Evolutionary conservation across 2,888 invertebrate species (phyloP).

Genomic region (Drepanosiphum platanoidis): DNA sequence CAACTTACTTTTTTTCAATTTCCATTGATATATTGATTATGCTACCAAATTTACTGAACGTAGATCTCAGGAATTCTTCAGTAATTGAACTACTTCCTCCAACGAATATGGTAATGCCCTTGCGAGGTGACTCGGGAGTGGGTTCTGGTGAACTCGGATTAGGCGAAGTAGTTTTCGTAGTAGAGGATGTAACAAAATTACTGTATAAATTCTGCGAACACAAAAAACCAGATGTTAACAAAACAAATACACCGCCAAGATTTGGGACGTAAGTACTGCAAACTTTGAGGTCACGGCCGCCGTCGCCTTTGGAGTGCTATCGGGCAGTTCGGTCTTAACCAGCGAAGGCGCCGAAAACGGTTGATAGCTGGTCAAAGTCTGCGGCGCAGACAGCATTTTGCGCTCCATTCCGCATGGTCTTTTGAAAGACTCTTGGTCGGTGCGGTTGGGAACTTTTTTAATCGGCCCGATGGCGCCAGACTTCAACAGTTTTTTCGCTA

Average conservation of each 20-base stretch:
- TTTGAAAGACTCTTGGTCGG: slow-evolving; percentile 91
- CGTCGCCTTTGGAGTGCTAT: slow-evolving; percentile 70
- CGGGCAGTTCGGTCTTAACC: slow-evolving; percentile 74
- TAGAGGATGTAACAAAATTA: slow-evolving; percentile 73
- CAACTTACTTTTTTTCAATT: slow-evolving; percentile 78
- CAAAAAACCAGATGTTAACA: neutral
- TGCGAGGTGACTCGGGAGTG: slow-evolving; percentile 73
- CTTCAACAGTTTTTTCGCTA: slow-evolving; percentile 92
- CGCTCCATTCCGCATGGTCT: slow-evolving; percentile 76
- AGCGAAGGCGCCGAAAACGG: slow-evolving; percentile 88
- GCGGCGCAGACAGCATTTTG: slow-evolving; percentile 69
- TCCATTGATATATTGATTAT: slow-evolving; percentile 87
- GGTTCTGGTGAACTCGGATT: slow-evolving; percentile 51
- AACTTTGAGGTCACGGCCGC: slow-evolving; percentile 75
- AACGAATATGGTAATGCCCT: slow-evolving; percentile 85
- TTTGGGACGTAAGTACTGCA: slow-evolving; percentile 62
- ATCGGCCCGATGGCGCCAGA: slow-evolving; percentile 91
- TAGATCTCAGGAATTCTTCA: slow-evolving; percentile 81
- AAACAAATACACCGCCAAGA: neutral
- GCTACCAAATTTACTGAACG: slow-evolving; percentile 78
- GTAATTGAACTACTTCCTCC: slow-evolving; percentile 79
- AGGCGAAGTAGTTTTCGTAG: slow-evolving; percentile 46
- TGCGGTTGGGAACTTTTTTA: slow-evolving; percentile 83
- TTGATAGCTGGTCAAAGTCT: slow-evolving; percentile 86
- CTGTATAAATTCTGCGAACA: slow-evolving; percentile 74